Evolutionary conservation across 1,140 invertebrate genomes (phyloP).

Genomic region (Drosophila ananassae): DNA sequence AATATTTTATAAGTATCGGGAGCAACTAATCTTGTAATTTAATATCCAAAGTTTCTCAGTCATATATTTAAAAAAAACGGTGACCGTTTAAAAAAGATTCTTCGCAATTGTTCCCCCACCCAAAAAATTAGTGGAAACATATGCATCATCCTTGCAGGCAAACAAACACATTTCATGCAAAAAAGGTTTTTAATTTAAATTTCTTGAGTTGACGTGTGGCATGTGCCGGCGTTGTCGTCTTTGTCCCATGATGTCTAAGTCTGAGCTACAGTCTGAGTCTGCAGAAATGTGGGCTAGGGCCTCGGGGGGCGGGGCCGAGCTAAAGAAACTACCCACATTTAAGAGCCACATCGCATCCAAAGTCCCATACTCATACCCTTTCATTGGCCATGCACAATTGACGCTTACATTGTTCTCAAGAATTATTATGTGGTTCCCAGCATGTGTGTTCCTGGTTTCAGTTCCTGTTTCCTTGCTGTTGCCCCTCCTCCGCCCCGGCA

Average conservation of each 20-base stretch:
- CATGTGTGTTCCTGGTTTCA: slow-evolving; percentile 51
- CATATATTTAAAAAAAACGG: no score
- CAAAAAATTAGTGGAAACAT: slow-evolving; percentile 46
- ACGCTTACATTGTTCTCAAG: slow-evolving; percentile 79
- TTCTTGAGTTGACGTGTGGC: slow-evolving; percentile 79
- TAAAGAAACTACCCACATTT: slow-evolving; percentile 67
- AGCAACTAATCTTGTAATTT: neutral
- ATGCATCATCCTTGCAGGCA: slow-evolving; percentile 57
- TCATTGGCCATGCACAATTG: slow-evolving; percentile 76
- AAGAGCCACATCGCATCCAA: slow-evolving; percentile 2
- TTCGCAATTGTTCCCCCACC: neutral
- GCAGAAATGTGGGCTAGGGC: slow-evolving; percentile 59
- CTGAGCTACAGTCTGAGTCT: slow-evolving; percentile 2
- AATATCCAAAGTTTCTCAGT: no score
- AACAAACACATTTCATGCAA: slow-evolving; percentile 71
- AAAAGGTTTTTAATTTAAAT: slow-evolving; percentile 82
- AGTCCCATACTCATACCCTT: slow-evolving; percentile 6
- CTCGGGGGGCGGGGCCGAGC: slow-evolving; percentile 24
- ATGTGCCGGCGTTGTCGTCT: slow-evolving; percentile 66
- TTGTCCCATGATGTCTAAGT: slow-evolving; percentile 69
- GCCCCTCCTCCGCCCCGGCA: slow-evolving; percentile 3
- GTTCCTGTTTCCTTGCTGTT: slow-evolving; percentile 11
- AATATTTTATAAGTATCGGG: no score
- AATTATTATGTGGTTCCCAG: slow-evolving; percentile 80
- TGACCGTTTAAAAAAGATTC: neutral